A percentile compares a stretch with the other conserved stretches of the same genome.
These are phyloP conservation scores for Dorcus hopei DNA, from an alignment of 2,888 invertebrate genomes.

Conservation along the genomic window DNA sequence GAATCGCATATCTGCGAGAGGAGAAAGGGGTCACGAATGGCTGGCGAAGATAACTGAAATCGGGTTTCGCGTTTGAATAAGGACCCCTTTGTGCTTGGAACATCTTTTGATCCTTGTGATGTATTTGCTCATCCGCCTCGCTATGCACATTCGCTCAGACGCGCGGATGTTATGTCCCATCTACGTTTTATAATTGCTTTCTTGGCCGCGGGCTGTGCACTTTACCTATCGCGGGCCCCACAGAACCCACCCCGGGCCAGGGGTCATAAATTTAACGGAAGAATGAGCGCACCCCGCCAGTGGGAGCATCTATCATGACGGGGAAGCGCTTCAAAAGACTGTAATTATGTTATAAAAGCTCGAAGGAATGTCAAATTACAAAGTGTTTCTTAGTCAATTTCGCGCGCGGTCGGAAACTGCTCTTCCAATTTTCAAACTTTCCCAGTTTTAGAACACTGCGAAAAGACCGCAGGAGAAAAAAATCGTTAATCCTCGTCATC, in stretches of 20 bases:
- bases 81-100: conserved; percentile 42
- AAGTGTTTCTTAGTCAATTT: conserved; percentile 21
- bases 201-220: conserved; percentile 41
- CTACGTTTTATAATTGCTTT: conserved; percentile 46
- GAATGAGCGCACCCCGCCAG: conserved; percentile 31
- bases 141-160: conserved; percentile 38
- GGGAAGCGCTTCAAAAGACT: conserved; percentile 41
- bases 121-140: conserved; percentile 39
- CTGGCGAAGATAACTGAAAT: conserved; percentile 43
- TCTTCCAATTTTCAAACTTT: conserved; percentile 14
- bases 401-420: conserved; percentile 8
- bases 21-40: neutral
- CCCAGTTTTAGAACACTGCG: conserved; percentile 1
- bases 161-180: conserved; percentile 37
- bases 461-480: conserved; percentile 6
- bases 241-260: conserved; percentile 19
- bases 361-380: conserved; percentile 35
- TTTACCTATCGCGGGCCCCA: conserved; percentile 15
- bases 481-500: conserved; percentile 8
- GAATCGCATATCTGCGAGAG: neutral
- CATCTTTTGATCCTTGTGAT: conserved; percentile 46
- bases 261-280: conserved; percentile 39
- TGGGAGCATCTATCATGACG: conserved; percentile 37
- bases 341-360: conserved; percentile 41
- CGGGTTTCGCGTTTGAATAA: conserved; percentile 46